Base-by-base conservation (phyloP, 2,797 vertebrate genomes). In the Lutjanus argentimaculatus region DNA sequence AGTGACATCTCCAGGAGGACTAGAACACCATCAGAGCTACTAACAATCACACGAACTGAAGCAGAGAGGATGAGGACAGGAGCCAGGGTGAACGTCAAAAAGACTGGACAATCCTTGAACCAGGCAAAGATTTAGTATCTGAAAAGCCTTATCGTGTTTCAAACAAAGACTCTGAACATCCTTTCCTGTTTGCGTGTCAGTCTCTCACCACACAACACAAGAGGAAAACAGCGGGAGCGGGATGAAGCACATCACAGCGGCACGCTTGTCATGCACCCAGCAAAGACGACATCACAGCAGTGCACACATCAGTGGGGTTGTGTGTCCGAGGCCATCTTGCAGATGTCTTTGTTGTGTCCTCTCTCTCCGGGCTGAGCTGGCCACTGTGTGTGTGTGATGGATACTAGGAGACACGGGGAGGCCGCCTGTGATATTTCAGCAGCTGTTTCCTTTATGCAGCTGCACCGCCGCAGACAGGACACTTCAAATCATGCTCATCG, bases 371-470 rank as follows among this genome's bases (percentile, higher is more conserved):
- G 77, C 78, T 73, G 85, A 84, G 75, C 62, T 43, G 82, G 81
- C 82, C 81, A 30, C 76, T 88, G 90, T 88, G 84, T 78, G 82
- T 48, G 81, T 82, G 80, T 81, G 89, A 91, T 87, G 59, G 91
- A 93, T 93, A 79, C 79, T 2, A 80, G 89, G 89, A 89, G 91
- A 90, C 91, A 79, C 58, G 55, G 75, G 88, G 80, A 84, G 90
- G 75, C 21, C 19, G 91, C 36, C 83, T 87, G 90, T 90, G 86
- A 93, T 88, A 91, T 88, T 89, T 92, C 91, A 95, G 93, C 95
- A 95, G 93, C 92, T 95, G 94, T 93, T 96, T 95, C 87, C 92
- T 92, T 93, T 88, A 93, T 94, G 87, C 89, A 91, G 92, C 91
- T 94, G 91, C 90, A 92, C 89, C 85, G 77, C 83, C 48, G 62